Base-by-base conservation (phyloP, 2,113 vertebrate genomes). In the Mormyrus lacerda region DNA sequence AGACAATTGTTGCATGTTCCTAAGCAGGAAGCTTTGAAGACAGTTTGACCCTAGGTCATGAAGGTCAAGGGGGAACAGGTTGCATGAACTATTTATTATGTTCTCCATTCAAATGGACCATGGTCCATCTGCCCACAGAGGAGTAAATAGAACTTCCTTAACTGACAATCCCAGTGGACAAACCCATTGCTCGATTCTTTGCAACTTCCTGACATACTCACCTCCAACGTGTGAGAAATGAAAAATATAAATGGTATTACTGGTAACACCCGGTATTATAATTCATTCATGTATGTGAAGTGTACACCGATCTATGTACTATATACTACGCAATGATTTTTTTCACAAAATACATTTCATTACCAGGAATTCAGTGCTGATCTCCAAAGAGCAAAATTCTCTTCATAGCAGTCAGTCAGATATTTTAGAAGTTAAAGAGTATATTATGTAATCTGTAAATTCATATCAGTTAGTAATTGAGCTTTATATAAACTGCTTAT, bases 11-110 rank as follows among this genome's bases (percentile, higher is more conserved):
- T 48, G n/a, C 35, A 90, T 58, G 91, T 73, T 86, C 51, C 76
- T 65, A 90, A 89, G 91, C 89, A 44, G 65, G 83, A 48, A 84
- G 85, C 89, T 89, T 93, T 93, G 92, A 91, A 88, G 88, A n/a
- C 89, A 90, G 90, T 89, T 83, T 92, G 93, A 93, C 91, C 91
- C 3, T 4, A 88, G 87, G 88, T 94, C 90, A 90, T 91, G 69
- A 91, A 93, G 92, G 94, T 94, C 65, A 82, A 93, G 92, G 91
- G 39, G 55, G 79, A 79, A 55, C 76, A 55, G 51, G 90, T 88
- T 94, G 94, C 88, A 90, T 94, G 92, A 91, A 93, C 92, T 91
- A 91, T 94, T 95, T 95, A 96, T 95, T 95, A 94, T 95, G 93
- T 92, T 92, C 92, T 90, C 87, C 88, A 91, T 93, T 92, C 91